Conservation (phyloP, 2,888 invertebrate genomes). For the Didymodactylos carnosus region DNA sequence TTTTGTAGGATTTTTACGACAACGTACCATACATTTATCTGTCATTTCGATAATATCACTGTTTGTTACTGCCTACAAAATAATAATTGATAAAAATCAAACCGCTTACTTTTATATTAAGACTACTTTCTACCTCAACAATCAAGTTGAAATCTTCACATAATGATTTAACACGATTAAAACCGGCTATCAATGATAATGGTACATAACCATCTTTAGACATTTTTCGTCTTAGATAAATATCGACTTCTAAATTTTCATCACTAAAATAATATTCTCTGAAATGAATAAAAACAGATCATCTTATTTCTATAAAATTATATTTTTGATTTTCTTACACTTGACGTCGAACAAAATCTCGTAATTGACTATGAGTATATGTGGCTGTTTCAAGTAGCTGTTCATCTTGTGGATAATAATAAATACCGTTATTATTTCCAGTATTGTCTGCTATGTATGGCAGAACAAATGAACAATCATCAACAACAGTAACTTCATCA, state of each 20-base stretch:
- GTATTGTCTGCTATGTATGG: not conserved
- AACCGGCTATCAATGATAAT: slow-evolving; percentile 11
- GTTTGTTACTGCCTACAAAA: slow-evolving; percentile 2
- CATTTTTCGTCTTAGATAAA: slow-evolving; percentile 15
- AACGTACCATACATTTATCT: not conserved
- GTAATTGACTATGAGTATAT: not conserved
- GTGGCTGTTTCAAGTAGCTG: no score
- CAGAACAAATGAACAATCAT: not conserved
- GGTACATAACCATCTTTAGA: slow-evolving; percentile 14
- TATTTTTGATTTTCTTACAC: not conserved
- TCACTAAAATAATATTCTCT: slow-evolving; percentile 16
- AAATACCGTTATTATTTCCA: no score
- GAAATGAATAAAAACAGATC: not conserved
- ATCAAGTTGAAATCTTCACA: slow-evolving; percentile 2
- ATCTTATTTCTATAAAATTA: not conserved
- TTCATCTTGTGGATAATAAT: no score
- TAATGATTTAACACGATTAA: slow-evolving; percentile 14
- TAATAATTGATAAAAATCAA: not conserved
- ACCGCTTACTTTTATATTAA: no score
- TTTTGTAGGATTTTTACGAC: not conserved
- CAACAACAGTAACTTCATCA: not conserved
- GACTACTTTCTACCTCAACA: not conserved
- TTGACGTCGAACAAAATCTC: slow-evolving; percentile 6
- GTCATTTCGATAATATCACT: not conserved
- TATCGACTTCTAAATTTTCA: slow-evolving; percentile 15